Base-by-base conservation (phyloP, 2,888 invertebrate genomes). In the Tolmerus cingulatus region DNA sequence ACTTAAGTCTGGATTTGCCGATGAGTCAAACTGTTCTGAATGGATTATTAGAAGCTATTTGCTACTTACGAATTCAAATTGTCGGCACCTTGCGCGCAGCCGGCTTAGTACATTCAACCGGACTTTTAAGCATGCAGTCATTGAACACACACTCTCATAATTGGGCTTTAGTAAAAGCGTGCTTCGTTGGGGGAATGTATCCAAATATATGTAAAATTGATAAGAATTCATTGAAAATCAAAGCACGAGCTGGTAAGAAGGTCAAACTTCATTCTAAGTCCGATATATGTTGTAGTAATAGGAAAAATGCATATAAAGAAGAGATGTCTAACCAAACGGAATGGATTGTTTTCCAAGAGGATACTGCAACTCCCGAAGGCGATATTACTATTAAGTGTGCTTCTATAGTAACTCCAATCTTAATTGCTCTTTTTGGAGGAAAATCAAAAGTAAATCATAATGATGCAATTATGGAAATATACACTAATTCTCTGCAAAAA, bases 131-230 rank as follows among this genome's bases (percentile, higher is more conserved):
- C 90, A 95, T 97, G 88, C 93, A 96, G 89, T 96, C 97, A 90
- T 94, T 97, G 55, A 98, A 98, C 92, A 92, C 94, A 1, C 96
- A 98, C 93, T 96, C 97, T 0, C 96, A 97, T 90, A 97, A 96
- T 91, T 98, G 98, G 98, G 96, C 97, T 3, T 95, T 98, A 40
- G 96, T 99, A 0, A 98, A 98, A 92, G 98, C 97, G 0, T 97
- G 97, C 0, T 93, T 98, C 37, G 95, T 95, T 55, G 96, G 96
- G n/a, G 98, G 98, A 0, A 93, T 97, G 88, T 98, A 98, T 92
- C 98, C 98, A 0, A 96, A 97, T 89, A 92, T 98, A 82, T 96
- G 97, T 86, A 94, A 95, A 27, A 95, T 96, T 1, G 96, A 96
- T 91, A 91, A 95, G 27, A 19, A 43, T 2, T 5, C 30, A 30